A percentile compares a stretch with the other conserved stretches of the same genome.
These are phyloP conservation scores for Rosalia funebris DNA, from an alignment of 2,888 invertebrate genomes.

Conservation along the genomic window DNA sequence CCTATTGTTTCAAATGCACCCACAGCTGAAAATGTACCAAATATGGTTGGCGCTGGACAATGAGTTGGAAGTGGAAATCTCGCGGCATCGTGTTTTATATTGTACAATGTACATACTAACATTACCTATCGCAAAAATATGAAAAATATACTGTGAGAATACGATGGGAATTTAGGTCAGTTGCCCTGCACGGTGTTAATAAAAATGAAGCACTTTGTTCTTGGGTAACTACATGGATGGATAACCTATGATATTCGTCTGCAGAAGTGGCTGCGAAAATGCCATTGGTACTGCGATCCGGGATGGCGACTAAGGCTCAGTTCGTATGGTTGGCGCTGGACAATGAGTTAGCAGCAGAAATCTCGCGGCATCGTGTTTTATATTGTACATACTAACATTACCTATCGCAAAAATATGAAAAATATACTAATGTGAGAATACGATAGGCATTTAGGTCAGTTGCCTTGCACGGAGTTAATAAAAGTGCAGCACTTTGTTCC, in stretches of 20 bases:
- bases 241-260: too few species aligned
- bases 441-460: background rate
- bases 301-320: too few species aligned
- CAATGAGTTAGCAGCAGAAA: background rate
- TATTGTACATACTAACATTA: too few species aligned
- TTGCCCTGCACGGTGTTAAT: background rate
- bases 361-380: background rate
- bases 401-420: too few species aligned
- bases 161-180: background rate
- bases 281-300: too few species aligned
- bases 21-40: background rate
- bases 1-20: background rate
- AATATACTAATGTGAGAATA: background rate
- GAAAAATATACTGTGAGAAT: background rate
- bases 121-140: too few species aligned
- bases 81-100: background rate
- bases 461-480: background rate
- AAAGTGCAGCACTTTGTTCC: too few species aligned
- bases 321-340: background rate
- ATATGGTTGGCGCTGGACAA: background rate
- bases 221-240: too few species aligned
- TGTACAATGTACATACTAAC: too few species aligned
- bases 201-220: too few species aligned
- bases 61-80: background rate
- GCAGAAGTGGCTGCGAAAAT: too few species aligned